Base-by-base conservation (phyloP, 92 coral and sea anemone genomes). In the Phymanthus crucifer region DNA sequence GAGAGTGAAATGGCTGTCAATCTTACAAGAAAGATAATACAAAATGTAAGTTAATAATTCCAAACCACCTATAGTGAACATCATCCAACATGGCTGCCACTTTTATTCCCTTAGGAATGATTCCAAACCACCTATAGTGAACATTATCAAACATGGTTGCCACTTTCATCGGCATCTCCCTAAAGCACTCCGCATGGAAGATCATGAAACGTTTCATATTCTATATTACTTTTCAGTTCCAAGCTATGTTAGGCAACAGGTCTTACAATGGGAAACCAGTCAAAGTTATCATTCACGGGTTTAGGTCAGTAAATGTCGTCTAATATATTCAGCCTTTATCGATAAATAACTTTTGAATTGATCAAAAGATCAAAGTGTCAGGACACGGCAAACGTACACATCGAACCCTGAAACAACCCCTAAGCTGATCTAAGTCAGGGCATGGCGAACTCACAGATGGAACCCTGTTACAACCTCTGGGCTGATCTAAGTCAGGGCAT, bases 41-140 rank as follows among this genome's bases (percentile, higher is more conserved):
- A 79, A 36, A 61, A 66, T 67, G 89, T 85, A 79, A 78, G 84
- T 66, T 19, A 34, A 61, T 19, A 34, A 57, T 23, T 8, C 17
- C 9, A 6, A 12, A 27, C 36, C 19, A 61, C 48, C 48, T 43
- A 7, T 43, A 43, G 48, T n/a, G 13, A 11, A 2, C 3, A 18
- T 19, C 64, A 54, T 23, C 64, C 64, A 54, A 19, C 2, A 19
- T 23, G 64, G 27, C 64, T 54, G 64, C 64, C 23, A 54, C 4
- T 23, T 2, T 23, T 19, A 19, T 54, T 54, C 10, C 6, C 64
- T 19, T 4, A 10, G 48, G 48, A 43, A 43, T 43, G 48, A 43
- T 43, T 43, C 9, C 3, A 43, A 2, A 54, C 26, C 27, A 54
- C 48, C 48, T 43, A 43, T 10, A 43, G 48, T 43, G 48, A 43